Evolutionary conservation across 2,797 vertebrate species (phyloP).

Genomic region (Borostomias antarcticus): DNA sequence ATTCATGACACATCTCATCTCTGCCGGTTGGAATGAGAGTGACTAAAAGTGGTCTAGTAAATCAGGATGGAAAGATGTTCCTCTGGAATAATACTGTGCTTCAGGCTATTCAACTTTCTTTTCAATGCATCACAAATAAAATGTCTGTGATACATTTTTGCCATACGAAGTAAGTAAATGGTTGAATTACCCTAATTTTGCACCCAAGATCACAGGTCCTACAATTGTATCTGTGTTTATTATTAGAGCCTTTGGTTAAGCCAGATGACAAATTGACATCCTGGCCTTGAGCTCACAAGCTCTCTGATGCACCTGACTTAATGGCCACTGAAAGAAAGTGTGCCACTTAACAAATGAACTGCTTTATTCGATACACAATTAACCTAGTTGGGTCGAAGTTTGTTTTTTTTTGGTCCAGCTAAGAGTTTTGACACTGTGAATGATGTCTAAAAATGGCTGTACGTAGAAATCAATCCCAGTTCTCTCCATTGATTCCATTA

Average conservation of each 20-base stretch:
- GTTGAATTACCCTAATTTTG: not conserved
- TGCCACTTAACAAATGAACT: constrained; percentile 70
- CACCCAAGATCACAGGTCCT: not conserved
- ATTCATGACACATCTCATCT: constrained; percentile 21
- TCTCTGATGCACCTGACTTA: constrained; percentile 28
- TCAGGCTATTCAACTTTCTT: constrained; percentile 5
- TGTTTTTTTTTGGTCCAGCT: constrained; percentile 47
- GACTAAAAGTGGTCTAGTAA: not conserved
- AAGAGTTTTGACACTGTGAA: constrained; percentile 65
- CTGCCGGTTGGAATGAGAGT: not conserved
- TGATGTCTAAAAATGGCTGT: constrained; percentile 75
- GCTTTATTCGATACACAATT: constrained; percentile 73
- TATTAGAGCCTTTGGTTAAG: not conserved
- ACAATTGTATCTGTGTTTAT: not conserved
- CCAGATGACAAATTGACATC: too few species aligned
- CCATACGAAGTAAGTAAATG: not conserved
- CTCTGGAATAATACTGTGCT: not conserved
- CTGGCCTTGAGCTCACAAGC: too few species aligned
- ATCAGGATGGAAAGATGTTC: not conserved
- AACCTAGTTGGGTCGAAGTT: constrained; percentile 69
- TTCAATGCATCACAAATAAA: not conserved
- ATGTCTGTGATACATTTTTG: not conserved
- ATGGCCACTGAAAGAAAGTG: constrained; percentile 66
- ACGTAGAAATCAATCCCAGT: constrained; percentile 73
- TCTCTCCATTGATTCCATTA: constrained; percentile 81